Evolutionary conservation across 2,888 invertebrate species (phyloP).

Genomic region (Agrotis clavis): DNA sequence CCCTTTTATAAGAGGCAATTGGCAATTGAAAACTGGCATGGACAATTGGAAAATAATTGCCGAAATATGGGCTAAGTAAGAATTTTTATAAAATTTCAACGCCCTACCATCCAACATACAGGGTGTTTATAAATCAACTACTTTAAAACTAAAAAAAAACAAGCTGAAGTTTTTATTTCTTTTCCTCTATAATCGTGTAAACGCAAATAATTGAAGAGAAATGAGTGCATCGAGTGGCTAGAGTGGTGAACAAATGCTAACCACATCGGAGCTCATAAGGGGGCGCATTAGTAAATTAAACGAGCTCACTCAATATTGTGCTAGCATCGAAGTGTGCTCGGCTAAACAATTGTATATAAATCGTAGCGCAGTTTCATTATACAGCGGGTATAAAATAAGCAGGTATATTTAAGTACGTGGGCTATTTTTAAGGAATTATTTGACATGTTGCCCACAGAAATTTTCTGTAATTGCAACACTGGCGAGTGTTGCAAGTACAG

Average conservation of each 20-base stretch:
- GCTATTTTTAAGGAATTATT: no score
- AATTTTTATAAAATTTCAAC: background rate
- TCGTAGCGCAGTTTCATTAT: slow-evolving; percentile 9
- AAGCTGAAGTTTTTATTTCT: background rate
- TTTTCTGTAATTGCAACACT: no score
- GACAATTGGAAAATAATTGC: no score
- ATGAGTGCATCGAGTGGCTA: slow-evolving; percentile 11
- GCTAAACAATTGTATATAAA: slow-evolving; percentile 32
- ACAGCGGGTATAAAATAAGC: background rate
- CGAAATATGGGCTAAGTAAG: no score
- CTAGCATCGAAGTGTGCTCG: slow-evolving; percentile 18
- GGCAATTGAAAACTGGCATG: no score
- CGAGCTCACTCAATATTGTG: slow-evolving; percentile 46
- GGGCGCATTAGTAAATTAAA: slow-evolving; percentile 68
- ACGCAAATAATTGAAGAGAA: slow-evolving; percentile 21
- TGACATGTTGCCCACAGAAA: no score
- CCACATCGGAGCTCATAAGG: slow-evolving; percentile 30
- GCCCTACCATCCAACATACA: background rate
- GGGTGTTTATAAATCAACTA: background rate
- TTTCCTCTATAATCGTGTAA: background rate
- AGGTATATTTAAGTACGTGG: background rate
- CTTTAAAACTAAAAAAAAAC: background rate
- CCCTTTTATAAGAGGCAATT: no score
- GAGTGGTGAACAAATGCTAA: slow-evolving; percentile 44
- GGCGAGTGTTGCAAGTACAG: no score